Conservation (phyloP, 2,113 vertebrate species). For the Rhabdornis inornatus region DNA sequence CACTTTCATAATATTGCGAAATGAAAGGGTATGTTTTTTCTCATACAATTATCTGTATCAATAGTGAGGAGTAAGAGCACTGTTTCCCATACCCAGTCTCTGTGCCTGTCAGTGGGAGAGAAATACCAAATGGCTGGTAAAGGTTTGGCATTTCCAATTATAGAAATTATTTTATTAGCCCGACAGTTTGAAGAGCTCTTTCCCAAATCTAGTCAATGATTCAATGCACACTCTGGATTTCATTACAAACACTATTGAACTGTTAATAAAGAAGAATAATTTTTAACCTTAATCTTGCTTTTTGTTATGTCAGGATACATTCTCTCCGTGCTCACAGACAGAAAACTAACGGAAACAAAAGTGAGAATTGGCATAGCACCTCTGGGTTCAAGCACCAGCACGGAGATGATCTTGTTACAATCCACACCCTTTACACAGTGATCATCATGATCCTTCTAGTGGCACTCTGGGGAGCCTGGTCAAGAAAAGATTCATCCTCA, state of each 20-base stretch:
- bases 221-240: not conserved
- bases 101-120: slow-evolving; percentile 31
- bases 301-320: slow-evolving; percentile 67
- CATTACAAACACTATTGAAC: not conserved
- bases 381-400: slow-evolving; percentile 15
- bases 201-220: slow-evolving; percentile 17
- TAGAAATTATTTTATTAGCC: slow-evolving; percentile 13
- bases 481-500: slow-evolving; percentile 39
- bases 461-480: slow-evolving; percentile 68
- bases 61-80: not conserved
- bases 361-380: slow-evolving; percentile 36
- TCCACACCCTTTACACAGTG: slow-evolving; percentile 49
- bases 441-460: slow-evolving; percentile 63
- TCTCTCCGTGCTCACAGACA: slow-evolving; percentile 69
- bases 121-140: slow-evolving; percentile 38
- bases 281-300: slow-evolving; percentile 9
- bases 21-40: not conserved
- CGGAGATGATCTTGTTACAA: slow-evolving; percentile 41
- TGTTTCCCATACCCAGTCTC: not conserved
- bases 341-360: slow-evolving; percentile 10
- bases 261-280: not conserved
- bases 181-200: slow-evolving; percentile 1
- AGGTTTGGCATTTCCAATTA: slow-evolving; percentile 42
- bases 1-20: not conserved
- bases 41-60: not conserved